These are phyloP conservation scores for Apistogramma diplotaenia DNA, from an alignment of 2,113 vertebrate genomes.

Conservation along the genomic window DNA sequence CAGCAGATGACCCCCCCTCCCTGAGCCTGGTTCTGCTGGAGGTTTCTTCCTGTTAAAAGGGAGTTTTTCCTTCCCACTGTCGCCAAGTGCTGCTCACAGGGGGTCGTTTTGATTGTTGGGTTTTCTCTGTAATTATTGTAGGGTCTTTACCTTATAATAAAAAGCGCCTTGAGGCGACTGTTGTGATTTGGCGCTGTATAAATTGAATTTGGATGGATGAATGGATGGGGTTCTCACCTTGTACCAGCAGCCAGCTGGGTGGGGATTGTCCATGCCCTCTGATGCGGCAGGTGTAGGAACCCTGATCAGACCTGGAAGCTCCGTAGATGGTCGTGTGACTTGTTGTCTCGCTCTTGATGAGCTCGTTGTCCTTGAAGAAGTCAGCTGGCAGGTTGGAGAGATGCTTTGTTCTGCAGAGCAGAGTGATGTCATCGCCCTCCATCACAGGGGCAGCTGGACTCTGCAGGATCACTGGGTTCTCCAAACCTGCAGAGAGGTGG, in stretches of 20 bases:
- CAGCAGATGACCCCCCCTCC: no score
- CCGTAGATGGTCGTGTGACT: constrained; percentile 27
- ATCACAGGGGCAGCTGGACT: constrained; percentile 17
- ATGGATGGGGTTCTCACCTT: not conserved
- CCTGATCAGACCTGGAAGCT: constrained; percentile 28
- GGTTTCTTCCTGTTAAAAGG: no score
- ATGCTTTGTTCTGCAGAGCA: not conserved
- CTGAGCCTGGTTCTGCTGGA: no score
- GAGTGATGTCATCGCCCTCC: not conserved
- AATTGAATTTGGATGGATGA: no score
- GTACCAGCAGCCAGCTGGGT: constrained; percentile 11
- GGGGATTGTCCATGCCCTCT: accelerated
- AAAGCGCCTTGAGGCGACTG: no score
- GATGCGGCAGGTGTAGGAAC: constrained; percentile 18
- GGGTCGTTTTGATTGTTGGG: no score
- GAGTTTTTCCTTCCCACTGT: no score
- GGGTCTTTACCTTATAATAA: no score
- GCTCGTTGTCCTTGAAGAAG: not conserved
- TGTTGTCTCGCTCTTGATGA: not conserved
- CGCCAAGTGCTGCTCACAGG: no score
- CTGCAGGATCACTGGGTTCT: not conserved
- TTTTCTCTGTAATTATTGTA: no score
- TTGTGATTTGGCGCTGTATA: no score
- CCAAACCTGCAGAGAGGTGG: not conserved
- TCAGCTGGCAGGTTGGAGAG: not conserved